Base-by-base conservation (phyloP, 2,797 vertebrate species). In the Periparus ater region DNA sequence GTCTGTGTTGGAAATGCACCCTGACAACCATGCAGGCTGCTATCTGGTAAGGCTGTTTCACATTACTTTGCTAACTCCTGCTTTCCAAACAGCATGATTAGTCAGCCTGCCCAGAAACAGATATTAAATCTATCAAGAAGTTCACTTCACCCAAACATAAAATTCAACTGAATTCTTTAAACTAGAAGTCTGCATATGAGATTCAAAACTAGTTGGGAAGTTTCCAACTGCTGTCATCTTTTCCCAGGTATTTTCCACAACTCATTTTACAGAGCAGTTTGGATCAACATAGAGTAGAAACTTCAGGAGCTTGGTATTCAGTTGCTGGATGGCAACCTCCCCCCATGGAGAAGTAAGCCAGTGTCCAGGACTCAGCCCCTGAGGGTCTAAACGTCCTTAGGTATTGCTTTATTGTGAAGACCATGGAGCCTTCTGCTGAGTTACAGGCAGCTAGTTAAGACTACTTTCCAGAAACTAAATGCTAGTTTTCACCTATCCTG, bases 161-260 rank as follows among this genome's bases (percentile, higher is more conserved):
- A 94, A 73, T 66, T 66, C 63, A 86, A 19, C 18, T 51, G 26
- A 84, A 62, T 73, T 78, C 79, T 66, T 73, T 48, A 30, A 76
- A 73, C 40, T 77, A 32, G 13, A 91, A 91, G 26, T 30, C 36
- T 38, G 13, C 34, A 63, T 29, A 26, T 17, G 9, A 91, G 44
- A 77, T 71, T 71, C 21, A 67, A 85, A 88, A 79, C 7, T 2
- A 85, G 26, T 13, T 77, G 65, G 60, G 34, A 85, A 79, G 48
- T 57, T 92, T 91, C 72, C 91, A 94, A 20, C 13, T 76, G 51
- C n/a, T 91, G 78, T 74, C 60, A 85, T 79, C n/a, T 65, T 84
- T 70, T 81, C 77, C 40, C 60, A 87, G 61, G 34, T 74, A 89
- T 67, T 74, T 95, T 93, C 67, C 74, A 89, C n/a, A 27, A 91